Conservation (phyloP, 2,113 vertebrate genomes). For the Salvelinus alpinus region DNA sequence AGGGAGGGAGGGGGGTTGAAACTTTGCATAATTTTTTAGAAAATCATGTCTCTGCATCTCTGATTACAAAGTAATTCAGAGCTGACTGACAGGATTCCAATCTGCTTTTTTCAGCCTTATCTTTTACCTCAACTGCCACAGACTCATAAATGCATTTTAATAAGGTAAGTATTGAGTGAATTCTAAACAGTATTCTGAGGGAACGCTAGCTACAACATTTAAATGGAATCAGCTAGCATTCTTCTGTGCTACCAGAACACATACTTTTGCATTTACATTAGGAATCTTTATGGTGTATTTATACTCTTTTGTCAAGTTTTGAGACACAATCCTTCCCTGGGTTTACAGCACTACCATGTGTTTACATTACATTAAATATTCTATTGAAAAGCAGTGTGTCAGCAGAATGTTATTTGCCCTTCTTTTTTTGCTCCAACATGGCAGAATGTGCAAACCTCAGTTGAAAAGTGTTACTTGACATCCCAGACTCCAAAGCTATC, state of each 20-base stretch:
- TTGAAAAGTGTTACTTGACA: constrained; percentile 43
- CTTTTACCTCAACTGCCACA: constrained; percentile 62
- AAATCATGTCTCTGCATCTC: constrained; percentile 56
- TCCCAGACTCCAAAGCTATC: constrained; percentile 42
- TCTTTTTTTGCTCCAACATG: background rate
- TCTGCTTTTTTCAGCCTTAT: constrained; percentile 58
- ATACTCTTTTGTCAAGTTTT: constrained; percentile 1
- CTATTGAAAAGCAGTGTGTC: constrained; percentile 49
- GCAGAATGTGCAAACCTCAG: constrained; percentile 22
- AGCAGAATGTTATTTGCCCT: constrained; percentile 38
- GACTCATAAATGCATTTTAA: constrained; percentile 67
- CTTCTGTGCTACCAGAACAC: constrained; percentile 46
- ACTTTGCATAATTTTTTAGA: no score
- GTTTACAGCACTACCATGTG: constrained; percentile 15
- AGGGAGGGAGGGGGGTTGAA: no score
- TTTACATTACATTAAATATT: constrained; percentile 30
- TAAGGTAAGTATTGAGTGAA: constrained; percentile 64
- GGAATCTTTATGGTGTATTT: constrained; percentile 64
- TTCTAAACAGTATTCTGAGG: constrained; percentile 60
- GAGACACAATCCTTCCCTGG: background rate
- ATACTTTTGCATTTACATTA: constrained; percentile 28
- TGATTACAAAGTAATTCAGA: constrained; percentile 70
- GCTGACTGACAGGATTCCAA: constrained; percentile 66
- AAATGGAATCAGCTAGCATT: constrained; percentile 58
- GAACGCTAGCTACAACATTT: constrained; percentile 38